A percentile compares a stretch with the other conserved stretches of the same genome.
Evolutionary conservation across 2,113 vertebrate genomes (phyloP).

Genomic region (Platycercus adscitus): DNA sequence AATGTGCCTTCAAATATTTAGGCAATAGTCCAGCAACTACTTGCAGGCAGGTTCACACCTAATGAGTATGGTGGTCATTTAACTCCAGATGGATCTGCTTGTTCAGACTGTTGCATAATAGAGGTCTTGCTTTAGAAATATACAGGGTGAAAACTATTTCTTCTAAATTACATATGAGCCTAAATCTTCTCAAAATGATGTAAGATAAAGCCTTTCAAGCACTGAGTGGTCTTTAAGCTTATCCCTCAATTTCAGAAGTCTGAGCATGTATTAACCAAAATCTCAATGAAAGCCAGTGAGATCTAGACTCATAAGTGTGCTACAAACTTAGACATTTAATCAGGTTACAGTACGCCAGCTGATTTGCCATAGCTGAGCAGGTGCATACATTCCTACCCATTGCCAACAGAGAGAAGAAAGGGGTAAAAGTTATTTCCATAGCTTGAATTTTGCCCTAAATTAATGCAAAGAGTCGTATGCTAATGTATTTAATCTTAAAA

Average conservation of each 20-base stretch:
- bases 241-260: background rate
- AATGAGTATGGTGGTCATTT: background rate
- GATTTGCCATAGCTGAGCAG: background rate
- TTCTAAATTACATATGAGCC: background rate
- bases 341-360: background rate
- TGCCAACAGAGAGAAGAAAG: background rate
- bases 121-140: background rate
- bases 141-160: background rate
- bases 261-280: background rate
- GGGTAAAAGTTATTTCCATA: background rate
- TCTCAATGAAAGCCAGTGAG: background rate
- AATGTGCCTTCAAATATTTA: conserved; percentile 12
- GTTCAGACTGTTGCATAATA: background rate
- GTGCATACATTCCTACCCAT: background rate
- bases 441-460: background rate
- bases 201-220: background rate
- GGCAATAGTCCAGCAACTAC: background rate
- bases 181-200: background rate
- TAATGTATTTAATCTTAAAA: background rate
- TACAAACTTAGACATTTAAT: background rate
- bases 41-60: background rate
- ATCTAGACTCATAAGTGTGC: background rate
- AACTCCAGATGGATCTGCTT: background rate
- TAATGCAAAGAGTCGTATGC: background rate
- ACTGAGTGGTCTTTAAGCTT: background rate